These are phyloP conservation scores for Diadema setosum DNA, from an alignment of 35 echinoderm and acorn worm species.

Conservation along the genomic window DNA sequence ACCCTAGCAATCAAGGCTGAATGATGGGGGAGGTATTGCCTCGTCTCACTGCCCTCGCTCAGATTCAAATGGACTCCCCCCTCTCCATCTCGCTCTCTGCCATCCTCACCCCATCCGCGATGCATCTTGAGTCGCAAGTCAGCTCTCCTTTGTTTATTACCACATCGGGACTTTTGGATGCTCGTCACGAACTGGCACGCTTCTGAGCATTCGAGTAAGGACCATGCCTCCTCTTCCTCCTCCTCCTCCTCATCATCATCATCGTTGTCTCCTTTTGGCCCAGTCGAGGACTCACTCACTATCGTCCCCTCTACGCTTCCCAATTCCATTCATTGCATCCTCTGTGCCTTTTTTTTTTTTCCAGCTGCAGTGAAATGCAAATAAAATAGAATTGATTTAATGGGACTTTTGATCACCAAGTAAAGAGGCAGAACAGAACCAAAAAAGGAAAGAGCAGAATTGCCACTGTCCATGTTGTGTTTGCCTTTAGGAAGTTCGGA, in stretches of 20 bases:
- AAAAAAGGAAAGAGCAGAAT: no score
- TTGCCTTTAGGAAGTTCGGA: no score
- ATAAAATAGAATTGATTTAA: not conserved
- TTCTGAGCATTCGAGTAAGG: slow-evolving; percentile 8
- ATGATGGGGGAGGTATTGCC: not conserved
- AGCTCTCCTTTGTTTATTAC: slow-evolving; percentile 19
- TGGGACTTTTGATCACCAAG: no score
- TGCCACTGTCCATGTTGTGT: no score
- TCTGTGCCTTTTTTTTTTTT: not conserved
- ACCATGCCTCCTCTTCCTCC: not conserved
- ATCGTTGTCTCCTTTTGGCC: no score
- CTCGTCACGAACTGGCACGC: slow-evolving; percentile 1
- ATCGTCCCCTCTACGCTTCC: not conserved
- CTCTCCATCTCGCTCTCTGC: not conserved
- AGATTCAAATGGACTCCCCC: no score
- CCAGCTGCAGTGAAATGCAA: not conserved
- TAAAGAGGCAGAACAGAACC: no score
- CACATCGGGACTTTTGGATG: not conserved
- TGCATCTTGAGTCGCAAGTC: slow-evolving; percentile 9
- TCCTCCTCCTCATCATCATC: not conserved
- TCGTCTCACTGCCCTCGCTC: not conserved
- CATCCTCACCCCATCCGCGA: slow-evolving; percentile 5
- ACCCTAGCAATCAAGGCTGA: slow-evolving; percentile 23
- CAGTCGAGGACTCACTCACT: no score
- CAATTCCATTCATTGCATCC: not conserved